Evolutionary conservation across 64 coral and sea anemone species (phyloP), one percentile per base, ranked within the genome.

Genomic region (Orbicella faveolata): DNA sequence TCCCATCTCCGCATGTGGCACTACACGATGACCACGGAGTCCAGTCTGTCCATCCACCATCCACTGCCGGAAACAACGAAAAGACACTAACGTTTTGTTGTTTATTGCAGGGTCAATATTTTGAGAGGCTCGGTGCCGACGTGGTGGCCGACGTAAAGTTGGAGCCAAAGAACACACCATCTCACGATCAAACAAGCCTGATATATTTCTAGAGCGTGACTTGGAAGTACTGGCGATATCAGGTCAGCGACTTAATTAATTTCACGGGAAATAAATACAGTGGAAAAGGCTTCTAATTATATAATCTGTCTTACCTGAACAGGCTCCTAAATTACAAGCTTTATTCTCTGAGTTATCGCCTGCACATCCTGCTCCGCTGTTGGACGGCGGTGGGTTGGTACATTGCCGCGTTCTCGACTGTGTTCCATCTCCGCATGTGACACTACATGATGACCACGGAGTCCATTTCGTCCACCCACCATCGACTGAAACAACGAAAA

Each of bases 31-130:
- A 11, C 90, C 90, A 92, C 19, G 6, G 20, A 79, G 2, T 15
- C 90, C 90, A 92, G 4, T 6, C 8, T 3, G 82, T 11, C 74
- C 83, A 92, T 0, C 57, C 34, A 6, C 90, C 90, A 23, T 92
- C 63, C 17, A 73, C 82, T 70, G 35, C 30, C 30, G 30, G 30
- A 23, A 33, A 25, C 9, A 21, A 53, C 11, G 48, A 41, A 64
- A 9, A 82, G 17, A 9, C 34, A 37, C 1, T 7, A n/a, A n/a
- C 11, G 25, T 11, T n/a, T 26, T 70, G 44, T 30, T 30, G 30
- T 48, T 48, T 48, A 6, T 48, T 6, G 5, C 44, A 48, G 44
- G 30, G 21, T 67, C 14, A 67, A 17, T 69, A 23, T 21, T 69
- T 9, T 69, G 21, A 41, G 39, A 41, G 39, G 39, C 39, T 41